phyloP scores from a whole-genome alignment of 1,140 invertebrate genomes.

The Psix sp. region DNA sequence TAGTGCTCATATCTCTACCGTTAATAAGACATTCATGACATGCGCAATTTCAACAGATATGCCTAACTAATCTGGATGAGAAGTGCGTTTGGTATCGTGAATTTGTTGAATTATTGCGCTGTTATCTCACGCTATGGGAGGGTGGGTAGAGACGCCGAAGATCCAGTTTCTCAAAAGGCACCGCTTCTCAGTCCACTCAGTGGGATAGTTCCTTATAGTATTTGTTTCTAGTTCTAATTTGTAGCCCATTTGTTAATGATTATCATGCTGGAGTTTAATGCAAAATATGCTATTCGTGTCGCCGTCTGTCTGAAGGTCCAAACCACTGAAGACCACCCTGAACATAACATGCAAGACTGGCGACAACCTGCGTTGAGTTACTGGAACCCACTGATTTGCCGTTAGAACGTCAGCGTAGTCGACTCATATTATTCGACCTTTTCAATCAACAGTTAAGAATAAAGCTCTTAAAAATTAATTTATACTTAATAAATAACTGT shows the following conservation, averaged over 20 bases:
- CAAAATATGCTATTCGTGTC: conserved; percentile 66
- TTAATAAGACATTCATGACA: conserved; percentile 30
- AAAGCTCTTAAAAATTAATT: no score
- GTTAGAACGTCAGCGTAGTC: no score
- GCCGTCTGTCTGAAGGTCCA: conserved; percentile 60
- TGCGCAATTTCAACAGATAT: conserved; percentile 38
- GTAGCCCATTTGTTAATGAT: conserved; percentile 72
- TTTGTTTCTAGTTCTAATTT: conserved; percentile 73
- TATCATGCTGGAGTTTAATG: conserved; percentile 67
- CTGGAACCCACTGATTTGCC: neutral
- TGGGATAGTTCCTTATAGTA: conserved; percentile 42
- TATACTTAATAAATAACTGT: no score
- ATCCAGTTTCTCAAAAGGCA: conserved; percentile 75
- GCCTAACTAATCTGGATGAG: conserved; percentile 69
- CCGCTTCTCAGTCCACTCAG: conserved; percentile 48
- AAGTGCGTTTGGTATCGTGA: conserved; percentile 67
- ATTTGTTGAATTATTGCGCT: conserved; percentile 73
- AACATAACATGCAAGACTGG: conserved; percentile 42
- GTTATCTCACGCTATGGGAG: conserved; percentile 69
- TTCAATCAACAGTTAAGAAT: no score
- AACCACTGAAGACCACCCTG: conserved; percentile 68
- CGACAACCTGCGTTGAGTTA: conserved; percentile 47
- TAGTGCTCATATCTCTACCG: conserved; percentile 4
- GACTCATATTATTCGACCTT: no score
- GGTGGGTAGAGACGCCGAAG: conserved; percentile 50